Evolutionary conservation across 2,888 invertebrate species (phyloP).

Genomic region (Caenorhabditis afra): DNA sequence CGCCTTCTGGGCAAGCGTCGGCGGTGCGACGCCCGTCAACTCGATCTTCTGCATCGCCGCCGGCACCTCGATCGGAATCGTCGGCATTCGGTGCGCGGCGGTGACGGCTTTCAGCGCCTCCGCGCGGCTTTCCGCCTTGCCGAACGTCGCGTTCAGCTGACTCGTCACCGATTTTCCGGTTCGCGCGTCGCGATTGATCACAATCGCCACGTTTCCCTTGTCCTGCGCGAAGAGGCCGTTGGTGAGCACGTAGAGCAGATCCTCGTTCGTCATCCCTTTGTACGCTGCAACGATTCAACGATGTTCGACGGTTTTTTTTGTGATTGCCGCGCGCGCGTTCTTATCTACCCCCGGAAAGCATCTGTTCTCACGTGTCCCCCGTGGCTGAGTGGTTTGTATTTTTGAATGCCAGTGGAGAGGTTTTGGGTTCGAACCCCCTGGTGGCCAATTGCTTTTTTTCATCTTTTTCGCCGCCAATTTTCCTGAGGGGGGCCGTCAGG

Average conservation of each 20-base stretch:
- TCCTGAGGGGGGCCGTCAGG: too few species aligned
- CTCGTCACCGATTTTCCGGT: constrained; percentile 26
- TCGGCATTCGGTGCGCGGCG: constrained; percentile 3
- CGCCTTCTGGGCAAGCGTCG: too few species aligned
- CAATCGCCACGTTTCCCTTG: constrained; percentile 37
- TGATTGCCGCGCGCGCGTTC: too few species aligned
- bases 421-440: too few species aligned
- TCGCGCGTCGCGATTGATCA: constrained; percentile 29
- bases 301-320: background rate
- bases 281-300: constrained; percentile 24
- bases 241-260: constrained; percentile 29
- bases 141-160: constrained; percentile 29
- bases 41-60: background rate
- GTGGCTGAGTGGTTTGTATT: too few species aligned
- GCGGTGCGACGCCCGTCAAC: too few species aligned
- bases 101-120: constrained; percentile 21
- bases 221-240: constrained; percentile 42
- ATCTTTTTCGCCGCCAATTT: too few species aligned
- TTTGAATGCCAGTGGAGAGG: too few species aligned
- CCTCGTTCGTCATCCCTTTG: constrained; percentile 33
- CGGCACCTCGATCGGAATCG: constrained; percentile 11
- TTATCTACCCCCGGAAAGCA: too few species aligned
- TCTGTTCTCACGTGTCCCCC: too few species aligned
- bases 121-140: constrained; percentile 9
- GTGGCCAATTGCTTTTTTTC: too few species aligned